Base-by-base conservation (phyloP, 2,888 invertebrate genomes). In the Meteorus cinctellus region DNA sequence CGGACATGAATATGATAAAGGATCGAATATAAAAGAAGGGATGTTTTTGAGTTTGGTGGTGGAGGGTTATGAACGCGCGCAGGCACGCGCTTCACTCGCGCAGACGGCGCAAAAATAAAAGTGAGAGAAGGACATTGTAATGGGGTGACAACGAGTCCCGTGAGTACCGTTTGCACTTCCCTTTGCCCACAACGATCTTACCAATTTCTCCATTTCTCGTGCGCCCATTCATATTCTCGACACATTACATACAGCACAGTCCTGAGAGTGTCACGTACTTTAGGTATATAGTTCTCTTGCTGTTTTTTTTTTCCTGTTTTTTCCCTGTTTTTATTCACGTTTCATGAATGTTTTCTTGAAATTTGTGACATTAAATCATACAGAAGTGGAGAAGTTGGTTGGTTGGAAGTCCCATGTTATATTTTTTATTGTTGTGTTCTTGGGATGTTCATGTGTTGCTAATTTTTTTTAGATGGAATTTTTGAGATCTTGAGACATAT, bases 81-180 rank as follows among this genome's bases (percentile, higher is more conserved):
- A 19, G 71, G 48, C 63, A 67, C 73, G 59, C 66, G 63, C 60
- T 65, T 55, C n/a, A 65, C 75, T 75, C 60, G 68, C 68, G 51
- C 36, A 48, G 62, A 78, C 82, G 55, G 55, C 19, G n/a, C 4
- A 55, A 55, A 55, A 19, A 55, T 19, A 55, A 84, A 84, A 86
- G 87, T 86, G 86, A 86, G 85, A 86, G 83, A 86, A 70, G 85
- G 86, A 85, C 81, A 84, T 82, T 86, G 84, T 89, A 89, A 89
- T 89, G 84, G 89, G 87, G 88, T 88, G 87, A 85, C 86, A 89
- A 89, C 89, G 89, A 89, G 88, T 86, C 89, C 87, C 89, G 79
- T 63, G 89, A 87, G 89, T 83, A 84, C 86, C 84, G 84, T 89
- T 89, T 86, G 86, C 85, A 81, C 80, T 75, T 84, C 85, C 83